Base-by-base conservation (phyloP, 2,113 vertebrate genomes). In the Thunnus maccoyii region DNA sequence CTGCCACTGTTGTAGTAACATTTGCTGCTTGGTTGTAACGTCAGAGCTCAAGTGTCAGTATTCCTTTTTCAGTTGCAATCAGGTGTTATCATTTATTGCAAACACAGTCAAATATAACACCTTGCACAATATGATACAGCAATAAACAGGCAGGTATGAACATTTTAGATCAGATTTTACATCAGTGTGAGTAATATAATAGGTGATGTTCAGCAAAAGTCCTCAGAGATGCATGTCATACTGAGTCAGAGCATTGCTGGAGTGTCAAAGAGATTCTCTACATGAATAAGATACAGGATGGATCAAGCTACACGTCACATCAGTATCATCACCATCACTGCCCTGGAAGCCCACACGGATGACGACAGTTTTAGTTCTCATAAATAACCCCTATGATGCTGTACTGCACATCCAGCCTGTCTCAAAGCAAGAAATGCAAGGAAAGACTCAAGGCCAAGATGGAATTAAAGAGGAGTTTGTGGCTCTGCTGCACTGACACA, bases 391-490 rank as follows among this genome's bases (percentile, higher is more conserved):
- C 7, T 3, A 18, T 63, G 22, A 3, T 60, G 25, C 52, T 65
- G 61, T 12, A 7, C 36, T n/a, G 61, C n/a, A 76, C 22, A 41
- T 57, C 14, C 7, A 20, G 20, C 15, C 54, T 54, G 30, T 7
- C 48, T 41, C 5, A 9, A 71, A 71, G 16, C 22, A 50, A 5
- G 25, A 50, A 50, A 30, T 6, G 9, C 44, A 30, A 30, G 27
- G 0, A 30, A 72, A 57, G 41, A 15, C 50, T 54, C 0, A 2
- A 55, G 30, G n/a, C 5, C n/a, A 15, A 55, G 51, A 55, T 69
- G 66, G 9, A 72, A 32, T 72, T 46, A 50, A 57, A 36, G 12
- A 17, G 30, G 72, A 25, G 58, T 44, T 44, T 75, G 50, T 27
- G 30, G 54, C 48, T 63, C 57, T 22, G 27, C 20, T 48, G 25